Evolutionary conservation across 1,140 invertebrate species (phyloP), one percentile per base, ranked within the genome.

Genomic region (Bombus soroeensis): DNA sequence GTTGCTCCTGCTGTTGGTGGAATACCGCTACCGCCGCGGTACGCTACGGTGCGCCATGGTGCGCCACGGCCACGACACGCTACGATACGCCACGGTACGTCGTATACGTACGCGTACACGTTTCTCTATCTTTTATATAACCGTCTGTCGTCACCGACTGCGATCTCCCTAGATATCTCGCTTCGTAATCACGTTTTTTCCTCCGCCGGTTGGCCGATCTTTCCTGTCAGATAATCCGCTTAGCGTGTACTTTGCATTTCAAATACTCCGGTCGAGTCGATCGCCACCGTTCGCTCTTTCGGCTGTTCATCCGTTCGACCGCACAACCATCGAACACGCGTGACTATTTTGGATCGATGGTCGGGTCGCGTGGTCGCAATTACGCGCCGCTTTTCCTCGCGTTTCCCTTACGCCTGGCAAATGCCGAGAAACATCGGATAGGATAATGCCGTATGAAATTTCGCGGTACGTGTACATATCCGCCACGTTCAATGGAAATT

Each of bases 201-300:
- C 28, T 34, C 34, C 39, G 32, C 53, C 74, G n/a, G 13, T 76
- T 47, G 70, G 53, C n/a, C 87, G 75, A 75, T 92, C 89, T 90
- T 85, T 92, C 89, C 88, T 85, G 80, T 72, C 88, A 93, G 88
- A 94, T 94, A 91, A 92, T 91, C 57, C 34, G 88, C 89, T 89
- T 87, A 86, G 73, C 64, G 79, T 71, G 85, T 85, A 93, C 68
- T 94, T 94, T 94, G 92, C 93, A 94, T 94, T 94, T 93, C 92
- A 93, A 93, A 93, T 93, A 80, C 82, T 72, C 83, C 37, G 86
- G n/a, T 25, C 83, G 89, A 87, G 89, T 81, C 73, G 87, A 81
- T 87, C 89, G 89, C 87, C 89, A 90, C n/a, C 28, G n/a, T 10
- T 34, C 25, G 22, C 34, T 53, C 25, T 5, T 68, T 22, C 66